A percentile compares a stretch with the other conserved stretches of the same genome.
Evolutionary conservation across 2,113 vertebrate species (phyloP).

Genomic region (Leucopternis melanops): DNA sequence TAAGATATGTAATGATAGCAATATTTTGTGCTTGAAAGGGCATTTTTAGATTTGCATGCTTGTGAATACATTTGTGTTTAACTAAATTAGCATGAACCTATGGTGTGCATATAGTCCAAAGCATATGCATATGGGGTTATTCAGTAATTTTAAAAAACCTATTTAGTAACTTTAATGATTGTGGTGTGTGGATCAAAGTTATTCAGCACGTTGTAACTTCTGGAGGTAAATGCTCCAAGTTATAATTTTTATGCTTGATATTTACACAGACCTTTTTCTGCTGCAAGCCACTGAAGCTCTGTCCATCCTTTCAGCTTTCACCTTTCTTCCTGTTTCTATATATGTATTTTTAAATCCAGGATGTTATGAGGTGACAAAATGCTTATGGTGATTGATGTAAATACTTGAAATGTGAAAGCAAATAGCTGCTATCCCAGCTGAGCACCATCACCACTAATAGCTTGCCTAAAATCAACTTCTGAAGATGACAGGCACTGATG

Average conservation of each 20-base stretch:
- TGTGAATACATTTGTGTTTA: not conserved
- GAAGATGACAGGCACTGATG: constrained; percentile 44
- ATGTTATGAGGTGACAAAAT: constrained; percentile 13
- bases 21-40: not conserved
- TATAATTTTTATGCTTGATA: not conserved
- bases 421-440: not conserved
- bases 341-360: not conserved
- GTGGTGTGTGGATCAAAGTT: constrained; percentile 7
- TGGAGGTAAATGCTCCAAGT: not conserved
- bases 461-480: not conserved
- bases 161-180: constrained; percentile 12
- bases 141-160: not conserved
- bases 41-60: not conserved
- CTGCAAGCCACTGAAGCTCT: not conserved
- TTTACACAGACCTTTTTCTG: not conserved
- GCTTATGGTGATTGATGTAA: not conserved
- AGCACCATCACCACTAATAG: not conserved
- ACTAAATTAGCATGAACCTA: not conserved
- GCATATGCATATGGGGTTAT: not conserved
- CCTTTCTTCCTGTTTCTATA: not conserved
- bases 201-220: not conserved
- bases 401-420: constrained; percentile 2
- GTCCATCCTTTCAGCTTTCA: not conserved
- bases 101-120: not conserved
- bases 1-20: not conserved